Evolutionary conservation across 2,888 invertebrate species (phyloP).

Genomic region (Drosophila suboccidentalis): DNA sequence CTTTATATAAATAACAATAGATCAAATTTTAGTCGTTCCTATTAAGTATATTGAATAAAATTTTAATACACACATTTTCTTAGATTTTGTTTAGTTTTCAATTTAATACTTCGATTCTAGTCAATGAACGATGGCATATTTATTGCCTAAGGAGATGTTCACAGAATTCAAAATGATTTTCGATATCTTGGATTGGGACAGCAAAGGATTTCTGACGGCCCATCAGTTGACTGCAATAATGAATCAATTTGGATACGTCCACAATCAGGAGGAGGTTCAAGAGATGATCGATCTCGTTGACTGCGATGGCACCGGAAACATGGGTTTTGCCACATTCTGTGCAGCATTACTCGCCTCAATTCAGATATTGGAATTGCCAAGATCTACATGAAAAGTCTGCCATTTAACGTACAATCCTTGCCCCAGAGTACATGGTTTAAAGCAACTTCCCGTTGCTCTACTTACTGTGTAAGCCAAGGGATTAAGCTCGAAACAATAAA

Average conservation of each 20-base stretch:
- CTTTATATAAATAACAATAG: neutral
- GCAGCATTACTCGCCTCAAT: slow-evolving; percentile 11
- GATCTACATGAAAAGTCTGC: neutral
- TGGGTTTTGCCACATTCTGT: slow-evolving; percentile 16
- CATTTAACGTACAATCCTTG: neutral
- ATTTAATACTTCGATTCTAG: neutral
- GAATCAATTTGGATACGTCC: slow-evolving; percentile 6
- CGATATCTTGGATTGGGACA: slow-evolving; percentile 11
- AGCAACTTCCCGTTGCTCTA: neutral
- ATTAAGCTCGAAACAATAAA: neutral
- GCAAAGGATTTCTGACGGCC: slow-evolving; percentile 10
- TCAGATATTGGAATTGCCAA: neutral
- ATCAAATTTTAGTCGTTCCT: neutral
- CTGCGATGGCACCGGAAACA: slow-evolving; percentile 5
- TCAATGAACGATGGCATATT: neutral
- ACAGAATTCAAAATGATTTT: slow-evolving; percentile 12
- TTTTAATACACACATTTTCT: neutral
- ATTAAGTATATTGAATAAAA: neutral
- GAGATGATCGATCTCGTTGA: slow-evolving; percentile 12
- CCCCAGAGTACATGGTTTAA: neutral
- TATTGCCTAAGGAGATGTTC: neutral
- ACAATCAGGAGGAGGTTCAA: slow-evolving; percentile 9
- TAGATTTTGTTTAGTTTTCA: neutral
- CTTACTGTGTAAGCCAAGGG: neutral
- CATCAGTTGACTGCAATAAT: slow-evolving; percentile 14